These are phyloP conservation scores for Hycleus cichorii DNA, from an alignment of 1,140 invertebrate species.

Conservation along the genomic window DNA sequence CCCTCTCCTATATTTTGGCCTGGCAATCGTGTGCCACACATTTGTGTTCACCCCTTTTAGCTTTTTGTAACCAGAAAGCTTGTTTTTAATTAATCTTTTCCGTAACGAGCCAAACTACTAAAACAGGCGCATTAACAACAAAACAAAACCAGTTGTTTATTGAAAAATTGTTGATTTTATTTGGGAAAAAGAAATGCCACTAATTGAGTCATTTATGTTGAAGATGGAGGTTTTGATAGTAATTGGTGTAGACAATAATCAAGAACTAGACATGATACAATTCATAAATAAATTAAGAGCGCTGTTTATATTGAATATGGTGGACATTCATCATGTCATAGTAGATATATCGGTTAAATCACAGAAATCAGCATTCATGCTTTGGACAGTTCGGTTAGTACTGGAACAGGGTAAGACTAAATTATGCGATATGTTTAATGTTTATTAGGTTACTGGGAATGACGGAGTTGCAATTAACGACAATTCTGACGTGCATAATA, in stretches of 20 bases:
- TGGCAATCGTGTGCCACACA: constrained; percentile 6
- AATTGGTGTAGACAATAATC: constrained; percentile 13
- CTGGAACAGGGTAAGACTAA: constrained; percentile 33
- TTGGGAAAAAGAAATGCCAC: too few relatives aligned
- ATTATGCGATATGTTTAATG: constrained; percentile 34
- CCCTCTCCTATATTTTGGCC: constrained; percentile 3
- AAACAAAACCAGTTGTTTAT: too few relatives aligned
- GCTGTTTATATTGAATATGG: constrained; percentile 17
- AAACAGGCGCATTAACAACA: too few relatives aligned
- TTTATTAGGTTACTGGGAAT: constrained; percentile 33
- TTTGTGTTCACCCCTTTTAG: constrained; percentile 8
- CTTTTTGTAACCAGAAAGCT: constrained; percentile 2
- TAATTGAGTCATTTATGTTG: too few relatives aligned
- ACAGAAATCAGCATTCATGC: constrained; percentile 25
- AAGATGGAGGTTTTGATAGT: too few relatives aligned
- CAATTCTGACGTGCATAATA: constrained; percentile 31
- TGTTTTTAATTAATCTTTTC: constrained; percentile 8
- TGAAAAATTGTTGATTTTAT: too few relatives aligned
- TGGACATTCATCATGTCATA: constrained; percentile 22
- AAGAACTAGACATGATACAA: constrained; percentile 3
- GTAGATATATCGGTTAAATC: constrained; percentile 19
- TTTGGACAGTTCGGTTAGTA: constrained; percentile 24
- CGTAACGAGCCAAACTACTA: too few relatives aligned
- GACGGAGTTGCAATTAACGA: constrained; percentile 32
- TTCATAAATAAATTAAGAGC: constrained; percentile 28